These are phyloP conservation scores for Mastacembelus armatus DNA, from an alignment of 2,797 vertebrate genomes.

Conservation along the genomic window DNA sequence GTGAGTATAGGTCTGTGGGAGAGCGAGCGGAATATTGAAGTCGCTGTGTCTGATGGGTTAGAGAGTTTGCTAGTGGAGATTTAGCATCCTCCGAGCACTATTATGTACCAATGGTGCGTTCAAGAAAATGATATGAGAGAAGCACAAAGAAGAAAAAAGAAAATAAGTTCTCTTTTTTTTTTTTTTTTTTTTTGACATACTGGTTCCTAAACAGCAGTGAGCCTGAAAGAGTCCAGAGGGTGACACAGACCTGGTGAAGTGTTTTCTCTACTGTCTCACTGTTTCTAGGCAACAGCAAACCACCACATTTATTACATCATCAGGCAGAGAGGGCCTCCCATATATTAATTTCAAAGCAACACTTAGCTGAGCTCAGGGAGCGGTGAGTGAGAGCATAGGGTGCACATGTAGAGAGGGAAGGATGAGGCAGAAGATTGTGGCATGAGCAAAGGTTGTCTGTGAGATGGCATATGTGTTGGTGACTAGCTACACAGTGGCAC, in stretches of 20 bases:
- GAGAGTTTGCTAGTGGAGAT: constrained; percentile 26
- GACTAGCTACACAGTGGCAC: background rate
- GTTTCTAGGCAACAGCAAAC: constrained; percentile 79
- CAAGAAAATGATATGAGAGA: constrained; percentile 26
- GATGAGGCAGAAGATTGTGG: constrained; percentile 24
- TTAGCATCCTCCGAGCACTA: constrained; percentile 25
- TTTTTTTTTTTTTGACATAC: background rate
- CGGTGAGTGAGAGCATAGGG: constrained; percentile 53
- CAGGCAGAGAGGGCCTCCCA: constrained; percentile 62
- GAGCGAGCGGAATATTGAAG: constrained; percentile 7
- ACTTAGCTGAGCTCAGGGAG: constrained; percentile 65
- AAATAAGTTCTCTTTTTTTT: background rate
- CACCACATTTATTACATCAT: constrained; percentile 75
- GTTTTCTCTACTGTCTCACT: constrained; percentile 54
- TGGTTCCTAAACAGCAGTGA: background rate
- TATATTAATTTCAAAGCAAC: constrained; percentile 73
- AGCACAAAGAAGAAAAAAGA: background rate
- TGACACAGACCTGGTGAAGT: constrained; percentile 59
- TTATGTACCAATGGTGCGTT: constrained; percentile 13
- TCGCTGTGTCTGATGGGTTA: constrained; percentile 26
- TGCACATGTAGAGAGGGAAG: constrained; percentile 45
- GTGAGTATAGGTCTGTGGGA: constrained; percentile 28
- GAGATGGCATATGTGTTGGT: background rate
- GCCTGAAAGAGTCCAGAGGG: constrained; percentile 32
- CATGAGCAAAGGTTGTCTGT: background rate